Conservation (phyloP, 2,888 invertebrate genomes). For the Notodonta dromedarius region DNA sequence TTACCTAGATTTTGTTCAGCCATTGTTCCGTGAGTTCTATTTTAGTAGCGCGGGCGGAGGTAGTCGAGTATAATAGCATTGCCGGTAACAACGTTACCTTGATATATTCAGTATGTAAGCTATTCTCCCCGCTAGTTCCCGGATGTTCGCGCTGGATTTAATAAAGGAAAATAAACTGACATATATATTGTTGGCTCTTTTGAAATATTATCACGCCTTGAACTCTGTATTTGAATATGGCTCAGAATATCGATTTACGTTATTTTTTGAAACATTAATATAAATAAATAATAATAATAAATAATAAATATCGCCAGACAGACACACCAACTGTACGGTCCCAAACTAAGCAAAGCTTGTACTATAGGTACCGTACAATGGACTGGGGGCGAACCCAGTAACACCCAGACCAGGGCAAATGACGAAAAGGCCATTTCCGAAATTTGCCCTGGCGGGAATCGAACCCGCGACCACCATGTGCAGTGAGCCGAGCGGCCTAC, state of each 20-base stretch:
- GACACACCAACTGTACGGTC: no score
- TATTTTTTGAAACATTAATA: no score
- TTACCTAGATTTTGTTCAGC: slow-evolving; percentile 7
- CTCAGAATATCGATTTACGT: not conserved
- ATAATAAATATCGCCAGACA: no score
- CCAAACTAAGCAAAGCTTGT: no score
- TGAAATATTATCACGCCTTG: not conserved
- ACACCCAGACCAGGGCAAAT: no score
- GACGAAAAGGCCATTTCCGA: no score
- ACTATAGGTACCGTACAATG: no score
- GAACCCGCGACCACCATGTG: no score
- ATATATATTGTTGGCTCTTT: slow-evolving; percentile 7
- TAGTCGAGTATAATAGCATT: slow-evolving; percentile 18
- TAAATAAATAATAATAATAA: no score
- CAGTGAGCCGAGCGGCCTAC: no score
- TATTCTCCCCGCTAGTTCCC: slow-evolving; percentile 14
- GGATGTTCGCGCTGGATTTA: slow-evolving; percentile 23
- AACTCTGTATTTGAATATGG: not conserved
- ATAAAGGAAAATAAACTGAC: slow-evolving; percentile 14
- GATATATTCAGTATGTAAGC: slow-evolving; percentile 16
- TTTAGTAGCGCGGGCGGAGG: not conserved
- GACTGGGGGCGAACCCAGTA: no score
- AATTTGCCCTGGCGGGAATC: no score
- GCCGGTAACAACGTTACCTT: slow-evolving; percentile 24
- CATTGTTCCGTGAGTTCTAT: slow-evolving; percentile 2